These are phyloP conservation scores for Bathynomus jamesi DNA, from an alignment of 1,140 invertebrate genomes.

Conservation along the genomic window DNA sequence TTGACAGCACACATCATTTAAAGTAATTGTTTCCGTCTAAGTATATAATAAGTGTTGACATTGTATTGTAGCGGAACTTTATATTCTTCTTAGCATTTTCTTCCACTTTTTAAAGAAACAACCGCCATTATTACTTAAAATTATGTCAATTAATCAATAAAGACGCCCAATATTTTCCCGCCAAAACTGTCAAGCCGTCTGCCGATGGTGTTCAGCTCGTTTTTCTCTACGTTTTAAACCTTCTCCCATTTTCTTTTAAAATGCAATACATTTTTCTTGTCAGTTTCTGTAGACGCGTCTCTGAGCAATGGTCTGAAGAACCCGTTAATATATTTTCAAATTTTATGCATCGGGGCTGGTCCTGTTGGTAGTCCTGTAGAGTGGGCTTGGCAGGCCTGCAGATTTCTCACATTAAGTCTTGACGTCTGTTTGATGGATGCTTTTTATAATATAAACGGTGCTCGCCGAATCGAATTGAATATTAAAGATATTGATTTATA, in stretches of 20 bases:
- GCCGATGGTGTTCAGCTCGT: background rate
- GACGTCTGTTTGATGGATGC: background rate
- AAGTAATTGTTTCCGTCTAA: background rate
- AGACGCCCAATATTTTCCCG: background rate
- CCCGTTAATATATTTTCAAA: background rate
- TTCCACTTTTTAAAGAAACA: no score
- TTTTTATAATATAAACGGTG: background rate
- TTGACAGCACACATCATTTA: background rate
- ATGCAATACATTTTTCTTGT: background rate
- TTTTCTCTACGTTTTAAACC: background rate
- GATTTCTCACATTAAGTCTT: background rate
- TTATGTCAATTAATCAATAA: conserved; percentile 2
- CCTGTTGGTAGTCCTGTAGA: background rate
- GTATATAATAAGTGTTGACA: background rate
- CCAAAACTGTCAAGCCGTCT: background rate
- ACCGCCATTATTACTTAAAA: background rate
- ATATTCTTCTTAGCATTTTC: background rate
- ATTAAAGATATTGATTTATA: background rate
- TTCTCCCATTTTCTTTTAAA: conserved; percentile 1
- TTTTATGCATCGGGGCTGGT: background rate
- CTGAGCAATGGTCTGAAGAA: background rate
- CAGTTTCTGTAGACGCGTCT: background rate
- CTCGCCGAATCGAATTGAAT: background rate
- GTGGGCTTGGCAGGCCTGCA: background rate
- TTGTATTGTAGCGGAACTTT: background rate